These are phyloP conservation scores for Leptobrachium leishanense DNA, from an alignment of 2,113 vertebrate species.

Conservation along the genomic window DNA sequence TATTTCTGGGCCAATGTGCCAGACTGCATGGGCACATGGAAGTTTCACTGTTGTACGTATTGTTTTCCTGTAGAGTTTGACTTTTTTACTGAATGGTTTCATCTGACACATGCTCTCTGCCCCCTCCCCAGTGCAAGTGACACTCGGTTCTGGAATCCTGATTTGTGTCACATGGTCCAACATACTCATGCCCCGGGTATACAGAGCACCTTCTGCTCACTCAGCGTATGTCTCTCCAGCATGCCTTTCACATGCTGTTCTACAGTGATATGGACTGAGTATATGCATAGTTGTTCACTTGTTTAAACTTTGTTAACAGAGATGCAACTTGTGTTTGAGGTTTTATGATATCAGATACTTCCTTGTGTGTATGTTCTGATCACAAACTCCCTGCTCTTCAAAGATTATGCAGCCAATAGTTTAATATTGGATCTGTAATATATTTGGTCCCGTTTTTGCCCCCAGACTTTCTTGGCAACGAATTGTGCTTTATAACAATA, in stretches of 20 bases:
- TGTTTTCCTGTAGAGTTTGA: not conserved
- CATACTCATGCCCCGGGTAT: slow-evolving; percentile 18
- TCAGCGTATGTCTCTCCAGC: not conserved
- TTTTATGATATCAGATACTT: too few species aligned
- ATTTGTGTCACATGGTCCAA: slow-evolving; percentile 35
- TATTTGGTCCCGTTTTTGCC: too few species aligned
- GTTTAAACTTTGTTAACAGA: too few species aligned
- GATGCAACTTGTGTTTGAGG: too few species aligned
- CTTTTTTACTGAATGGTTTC: too few species aligned
- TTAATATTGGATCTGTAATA: too few species aligned
- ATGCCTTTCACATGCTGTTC: not conserved
- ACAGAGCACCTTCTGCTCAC: slow-evolving; percentile 12
- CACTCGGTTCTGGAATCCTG: slow-evolving; percentile 38
- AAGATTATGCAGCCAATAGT: too few species aligned
- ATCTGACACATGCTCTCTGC: not conserved
- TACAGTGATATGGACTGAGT: not conserved
- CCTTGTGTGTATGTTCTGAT: too few species aligned
- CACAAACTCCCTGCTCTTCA: too few species aligned
- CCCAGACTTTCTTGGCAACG: too few species aligned
- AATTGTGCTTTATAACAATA: too few species aligned
- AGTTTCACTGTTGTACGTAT: not conserved
- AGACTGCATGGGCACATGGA: not conserved
- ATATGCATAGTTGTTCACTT: too few species aligned
- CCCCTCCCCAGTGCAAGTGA: slow-evolving; percentile 14
- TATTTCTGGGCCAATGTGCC: not conserved